Conservation (phyloP, 2,888 invertebrate species). For the Rhagophthalmus giganteus region DNA sequence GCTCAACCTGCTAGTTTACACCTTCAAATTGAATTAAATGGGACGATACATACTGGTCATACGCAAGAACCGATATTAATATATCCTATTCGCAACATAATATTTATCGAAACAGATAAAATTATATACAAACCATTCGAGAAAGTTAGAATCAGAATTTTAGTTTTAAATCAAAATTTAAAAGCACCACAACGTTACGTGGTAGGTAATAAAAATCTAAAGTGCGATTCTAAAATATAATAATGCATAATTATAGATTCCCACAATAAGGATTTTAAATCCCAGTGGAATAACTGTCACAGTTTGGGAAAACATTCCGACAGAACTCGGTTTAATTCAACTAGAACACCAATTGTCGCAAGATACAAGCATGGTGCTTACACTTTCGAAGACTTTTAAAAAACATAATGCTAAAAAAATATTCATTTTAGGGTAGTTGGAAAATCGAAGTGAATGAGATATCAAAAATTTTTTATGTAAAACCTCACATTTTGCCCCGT, state of each 20-base stretch:
- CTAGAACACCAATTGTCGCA: constrained; percentile 48
- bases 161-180: constrained; percentile 58
- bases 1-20: constrained; percentile 46
- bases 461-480: constrained; percentile 57
- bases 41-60: constrained; percentile 42
- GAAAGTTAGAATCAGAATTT: constrained; percentile 58
- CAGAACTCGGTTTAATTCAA: constrained; percentile 65
- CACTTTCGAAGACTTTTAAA: no score
- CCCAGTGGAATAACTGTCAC: constrained; percentile 65
- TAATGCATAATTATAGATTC: constrained; percentile 56
- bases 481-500: constrained; percentile 62
- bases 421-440: constrained; percentile 58
- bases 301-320: constrained; percentile 65
- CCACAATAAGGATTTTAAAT: constrained; percentile 68
- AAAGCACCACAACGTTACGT: constrained; percentile 51
- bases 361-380: constrained; percentile 49
- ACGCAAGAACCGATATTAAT: constrained; percentile 48
- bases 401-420: no score
- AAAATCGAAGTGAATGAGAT: constrained; percentile 55
- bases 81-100: constrained; percentile 54
- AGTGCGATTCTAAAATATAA: background rate
- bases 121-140: constrained; percentile 62
- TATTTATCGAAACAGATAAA: constrained; percentile 62
- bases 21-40: constrained; percentile 45
- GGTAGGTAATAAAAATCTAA: constrained; percentile 18